Percentiles rank a stretch among this genome's conserved stretches.
These are phyloP conservation scores for Hyphantria cunea DNA, from an alignment of 1,140 invertebrate genomes.

Conservation along the genomic window DNA sequence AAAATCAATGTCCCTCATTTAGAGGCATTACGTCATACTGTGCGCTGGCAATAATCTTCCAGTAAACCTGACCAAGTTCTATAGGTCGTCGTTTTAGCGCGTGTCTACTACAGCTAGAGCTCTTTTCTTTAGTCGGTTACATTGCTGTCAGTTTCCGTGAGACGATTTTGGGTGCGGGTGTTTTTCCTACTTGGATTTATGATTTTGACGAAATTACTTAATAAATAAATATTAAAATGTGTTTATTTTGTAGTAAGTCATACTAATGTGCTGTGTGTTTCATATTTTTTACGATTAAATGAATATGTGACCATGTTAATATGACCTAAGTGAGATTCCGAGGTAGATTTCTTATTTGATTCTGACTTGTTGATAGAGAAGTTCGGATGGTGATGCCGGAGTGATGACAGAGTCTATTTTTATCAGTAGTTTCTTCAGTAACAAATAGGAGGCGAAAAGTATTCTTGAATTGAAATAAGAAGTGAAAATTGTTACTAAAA, in stretches of 20 bases:
- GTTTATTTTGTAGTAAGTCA: slow-evolving; percentile 19
- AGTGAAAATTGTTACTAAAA: not conserved
- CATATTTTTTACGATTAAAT: slow-evolving; percentile 6
- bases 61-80: slow-evolving; percentile 43
- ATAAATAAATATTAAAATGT: not conserved
- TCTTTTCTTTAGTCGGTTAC: slow-evolving; percentile 33
- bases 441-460: not conserved
- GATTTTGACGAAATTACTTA: not conserved
- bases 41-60: slow-evolving; percentile 55
- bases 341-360: slow-evolving; percentile 16
- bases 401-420: slow-evolving; percentile 17
- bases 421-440: slow-evolving; percentile 3
- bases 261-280: slow-evolving; percentile 45
- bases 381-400: too few species aligned
- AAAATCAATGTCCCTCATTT: slow-evolving; percentile 40
- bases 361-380: not conserved
- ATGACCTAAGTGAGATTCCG: not conserved
- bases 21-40: slow-evolving; percentile 56
- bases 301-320: slow-evolving; percentile 6
- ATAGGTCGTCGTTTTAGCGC: slow-evolving; percentile 27
- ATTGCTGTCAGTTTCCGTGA: slow-evolving; percentile 51
- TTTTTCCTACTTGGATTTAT: slow-evolving; percentile 29
- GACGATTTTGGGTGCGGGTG: slow-evolving; percentile 49
- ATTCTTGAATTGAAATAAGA: too few species aligned
- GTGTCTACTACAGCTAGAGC: slow-evolving; percentile 4